Percentiles rank a stretch among this genome's conserved stretches.
phyloP scores from a whole-genome alignment of 2,797 vertebrate genomes.

The Melanotaenia pygmaea region DNA sequence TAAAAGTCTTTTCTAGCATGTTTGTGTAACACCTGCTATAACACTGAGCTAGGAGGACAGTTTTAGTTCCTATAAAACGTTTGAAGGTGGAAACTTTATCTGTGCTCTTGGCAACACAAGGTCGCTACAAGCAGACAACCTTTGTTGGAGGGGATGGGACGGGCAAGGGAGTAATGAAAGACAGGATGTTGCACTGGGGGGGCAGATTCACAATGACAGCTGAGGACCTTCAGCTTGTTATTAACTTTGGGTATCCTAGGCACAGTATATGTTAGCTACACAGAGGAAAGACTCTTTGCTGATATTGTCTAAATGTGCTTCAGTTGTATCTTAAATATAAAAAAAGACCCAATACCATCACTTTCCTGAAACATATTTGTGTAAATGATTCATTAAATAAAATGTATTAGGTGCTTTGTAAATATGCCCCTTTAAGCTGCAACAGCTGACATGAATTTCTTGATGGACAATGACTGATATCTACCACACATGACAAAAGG shows the following conservation, averaged over 20 bases:
- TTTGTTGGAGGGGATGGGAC: slow-evolving; percentile 57
- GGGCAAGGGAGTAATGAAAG: slow-evolving; percentile 57
- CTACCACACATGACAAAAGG: slow-evolving; percentile 50
- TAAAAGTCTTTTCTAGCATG: slow-evolving; percentile 89
- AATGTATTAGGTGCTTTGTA: slow-evolving; percentile 50
- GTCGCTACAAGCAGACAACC: slow-evolving; percentile 56
- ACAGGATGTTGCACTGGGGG: slow-evolving; percentile 54
- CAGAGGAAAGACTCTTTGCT: slow-evolving; percentile 27
- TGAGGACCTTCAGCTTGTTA: slow-evolving; percentile 44
- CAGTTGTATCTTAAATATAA: slow-evolving; percentile 2
- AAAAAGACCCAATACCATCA: background rate
- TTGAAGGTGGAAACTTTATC: slow-evolving; percentile 91
- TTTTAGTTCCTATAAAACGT: slow-evolving; percentile 84
- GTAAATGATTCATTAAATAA: slow-evolving; percentile 38
- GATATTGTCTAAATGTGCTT: slow-evolving; percentile 26
- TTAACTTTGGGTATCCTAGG: slow-evolving; percentile 48
- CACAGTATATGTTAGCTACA: slow-evolving; percentile 31
- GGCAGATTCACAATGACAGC: slow-evolving; percentile 68
- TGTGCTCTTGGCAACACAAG: slow-evolving; percentile 71
- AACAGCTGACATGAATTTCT: slow-evolving; percentile 30
- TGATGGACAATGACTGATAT: slow-evolving; percentile 33
- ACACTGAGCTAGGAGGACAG: slow-evolving; percentile 93
- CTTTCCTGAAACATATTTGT: slow-evolving; percentile 12
- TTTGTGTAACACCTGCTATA: slow-evolving; percentile 90
- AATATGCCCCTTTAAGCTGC: slow-evolving; percentile 58